These are phyloP conservation scores for Orthosia incerta DNA, from an alignment of 2,888 invertebrate species.

Conservation along the genomic window DNA sequence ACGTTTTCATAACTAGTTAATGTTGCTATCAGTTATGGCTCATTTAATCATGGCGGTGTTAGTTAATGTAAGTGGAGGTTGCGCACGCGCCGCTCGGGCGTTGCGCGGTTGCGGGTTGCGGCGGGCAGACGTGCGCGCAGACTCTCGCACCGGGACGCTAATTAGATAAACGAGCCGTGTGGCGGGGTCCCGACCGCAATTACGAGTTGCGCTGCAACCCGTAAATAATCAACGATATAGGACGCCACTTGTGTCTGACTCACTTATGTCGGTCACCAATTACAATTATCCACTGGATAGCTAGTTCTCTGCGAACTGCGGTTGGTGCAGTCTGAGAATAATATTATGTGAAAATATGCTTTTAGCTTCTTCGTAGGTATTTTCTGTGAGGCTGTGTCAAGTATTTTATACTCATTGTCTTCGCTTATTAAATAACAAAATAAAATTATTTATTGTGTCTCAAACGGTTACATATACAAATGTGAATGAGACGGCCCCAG, in stretches of 20 bases:
- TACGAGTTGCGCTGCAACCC: constrained; percentile 83
- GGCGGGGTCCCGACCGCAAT: constrained; percentile 90
- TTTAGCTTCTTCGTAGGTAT: neutral
- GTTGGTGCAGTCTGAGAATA: constrained; percentile 12
- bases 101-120: constrained; percentile 59
- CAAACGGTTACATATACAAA: too few relatives aligned
- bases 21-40: constrained; percentile 57
- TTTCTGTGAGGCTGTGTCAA: neutral
- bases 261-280: constrained; percentile 78
- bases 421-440: too few relatives aligned
- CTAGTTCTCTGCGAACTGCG: constrained; percentile 27
- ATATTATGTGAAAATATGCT: constrained; percentile 24
- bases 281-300: constrained; percentile 62
- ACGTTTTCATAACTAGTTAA: constrained; percentile 55
- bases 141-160: constrained; percentile 81
- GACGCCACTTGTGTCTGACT: constrained; percentile 83
- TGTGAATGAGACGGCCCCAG: too few relatives aligned
- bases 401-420: neutral
- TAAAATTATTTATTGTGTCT: too few relatives aligned
- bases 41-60: constrained; percentile 60
- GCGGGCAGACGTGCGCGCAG: constrained; percentile 74
- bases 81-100: constrained; percentile 60
- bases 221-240: constrained; percentile 89
- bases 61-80: constrained; percentile 57
- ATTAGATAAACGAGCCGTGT: constrained; percentile 90